These are phyloP conservation scores for Psix sp. DNA, from an alignment of 1,140 invertebrate species.

Conservation along the genomic window DNA sequence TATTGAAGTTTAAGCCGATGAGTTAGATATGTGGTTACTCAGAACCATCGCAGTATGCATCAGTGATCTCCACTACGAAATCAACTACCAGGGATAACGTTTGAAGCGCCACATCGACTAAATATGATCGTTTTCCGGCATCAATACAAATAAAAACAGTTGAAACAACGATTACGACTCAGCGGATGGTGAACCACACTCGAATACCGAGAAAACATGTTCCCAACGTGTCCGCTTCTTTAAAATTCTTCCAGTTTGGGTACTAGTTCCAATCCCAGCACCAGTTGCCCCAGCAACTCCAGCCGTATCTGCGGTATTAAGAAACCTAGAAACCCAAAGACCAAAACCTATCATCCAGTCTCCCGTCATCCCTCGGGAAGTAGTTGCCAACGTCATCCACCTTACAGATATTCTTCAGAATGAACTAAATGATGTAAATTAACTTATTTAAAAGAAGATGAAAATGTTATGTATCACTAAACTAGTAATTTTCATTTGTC, in stretches of 20 bases:
- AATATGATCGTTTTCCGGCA: not conserved
- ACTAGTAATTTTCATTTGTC: no score
- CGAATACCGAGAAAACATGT: not conserved
- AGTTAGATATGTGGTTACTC: not conserved
- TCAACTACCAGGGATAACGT: not conserved
- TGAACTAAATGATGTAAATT: not conserved
- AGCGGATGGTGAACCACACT: no score
- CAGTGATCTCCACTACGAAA: slow-evolving; percentile 2
- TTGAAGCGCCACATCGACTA: slow-evolving; percentile 1
- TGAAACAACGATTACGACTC: not conserved
- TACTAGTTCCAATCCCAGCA: not conserved
- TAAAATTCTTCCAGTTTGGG: not conserved
- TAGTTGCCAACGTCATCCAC: not conserved
- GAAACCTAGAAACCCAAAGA: no score
- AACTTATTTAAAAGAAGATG: slow-evolving; percentile 5
- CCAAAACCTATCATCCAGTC: not conserved
- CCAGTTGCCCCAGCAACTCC: not conserved
- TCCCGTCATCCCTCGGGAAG: not conserved
- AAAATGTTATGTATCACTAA: slow-evolving; percentile 4
- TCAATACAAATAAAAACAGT: not conserved
- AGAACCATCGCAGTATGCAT: not conserved
- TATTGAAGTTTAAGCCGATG: no score
- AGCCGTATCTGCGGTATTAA: not conserved
- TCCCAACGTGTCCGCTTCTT: not conserved
- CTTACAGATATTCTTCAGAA: not conserved